phyloP scores from a whole-genome alignment of 1,140 invertebrate species.

The Zaprionus taronus region DNA sequence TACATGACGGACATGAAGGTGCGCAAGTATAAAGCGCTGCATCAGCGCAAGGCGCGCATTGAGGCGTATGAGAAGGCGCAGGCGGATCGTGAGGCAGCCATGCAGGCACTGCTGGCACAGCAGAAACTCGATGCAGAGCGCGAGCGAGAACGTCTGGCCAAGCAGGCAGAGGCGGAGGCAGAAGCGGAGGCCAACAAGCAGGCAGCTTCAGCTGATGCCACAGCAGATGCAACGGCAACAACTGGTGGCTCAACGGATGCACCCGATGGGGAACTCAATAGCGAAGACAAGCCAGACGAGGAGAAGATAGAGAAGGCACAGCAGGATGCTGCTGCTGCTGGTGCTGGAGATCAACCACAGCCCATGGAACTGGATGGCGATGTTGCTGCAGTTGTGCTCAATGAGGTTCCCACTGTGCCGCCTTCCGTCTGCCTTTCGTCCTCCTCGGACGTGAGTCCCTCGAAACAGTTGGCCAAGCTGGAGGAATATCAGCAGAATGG shows the following conservation, averaged over 20 bases:
- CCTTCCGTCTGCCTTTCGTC: not conserved
- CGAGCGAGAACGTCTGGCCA: constrained; percentile 57
- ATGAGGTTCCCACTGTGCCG: not conserved
- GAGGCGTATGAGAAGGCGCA: constrained; percentile 89
- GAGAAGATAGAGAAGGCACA: constrained; percentile 25
- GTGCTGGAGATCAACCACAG: constrained; percentile 4
- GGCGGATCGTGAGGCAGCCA: constrained; percentile 84
- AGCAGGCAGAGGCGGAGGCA: constrained; percentile 55
- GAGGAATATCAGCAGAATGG: constrained; percentile 73
- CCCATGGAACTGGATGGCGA: constrained; percentile 60
- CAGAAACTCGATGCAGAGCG: constrained; percentile 73
- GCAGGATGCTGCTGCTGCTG: not conserved
- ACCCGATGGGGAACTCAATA: constrained; percentile 2
- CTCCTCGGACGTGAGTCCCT: constrained; percentile 49
- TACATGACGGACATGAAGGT: constrained; percentile 95
- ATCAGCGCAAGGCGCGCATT: constrained; percentile 90
- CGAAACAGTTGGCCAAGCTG: constrained; percentile 49
- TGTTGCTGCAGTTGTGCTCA: constrained; percentile 20
- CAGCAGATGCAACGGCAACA: constrained; percentile 1
- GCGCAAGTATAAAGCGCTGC: constrained; percentile 91
- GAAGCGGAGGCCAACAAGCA: constrained; percentile 47
- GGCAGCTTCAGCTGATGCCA: constrained; percentile 26
- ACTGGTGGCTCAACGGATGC: not conserved
- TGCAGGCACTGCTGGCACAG: constrained; percentile 72
- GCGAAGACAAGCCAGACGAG: constrained; percentile 33